Evolutionary conservation across 2,113 vertebrate species (phyloP).

Genomic region (Nyctibius bracteatus): DNA sequence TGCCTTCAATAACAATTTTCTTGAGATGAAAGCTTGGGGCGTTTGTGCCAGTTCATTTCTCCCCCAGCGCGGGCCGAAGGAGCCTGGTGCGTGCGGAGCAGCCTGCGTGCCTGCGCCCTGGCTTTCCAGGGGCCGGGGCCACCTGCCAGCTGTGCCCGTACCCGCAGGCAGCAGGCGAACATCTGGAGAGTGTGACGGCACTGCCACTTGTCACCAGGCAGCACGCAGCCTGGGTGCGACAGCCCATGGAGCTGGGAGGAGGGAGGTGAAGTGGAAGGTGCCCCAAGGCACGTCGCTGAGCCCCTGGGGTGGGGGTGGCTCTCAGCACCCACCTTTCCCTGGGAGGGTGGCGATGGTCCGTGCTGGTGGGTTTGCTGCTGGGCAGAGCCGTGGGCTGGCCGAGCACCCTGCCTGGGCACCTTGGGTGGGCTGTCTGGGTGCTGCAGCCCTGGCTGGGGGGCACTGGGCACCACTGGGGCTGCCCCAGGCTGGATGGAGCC

Average conservation of each 20-base stretch:
- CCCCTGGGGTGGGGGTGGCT: accelerated
- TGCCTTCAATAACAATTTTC: not conserved
- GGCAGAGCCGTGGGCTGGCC: not conserved
- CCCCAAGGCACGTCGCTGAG: not conserved
- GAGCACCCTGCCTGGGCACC: not conserved
- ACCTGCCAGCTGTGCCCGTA: not conserved
- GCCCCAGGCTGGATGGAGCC: not conserved
- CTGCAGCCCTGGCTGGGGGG: not conserved
- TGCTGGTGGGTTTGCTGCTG: not conserved
- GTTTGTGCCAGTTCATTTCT: not conserved
- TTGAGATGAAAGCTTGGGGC: accelerated
- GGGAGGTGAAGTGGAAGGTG: not conserved
- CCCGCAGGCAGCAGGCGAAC: not conserved
- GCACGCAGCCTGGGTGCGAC: accelerated
- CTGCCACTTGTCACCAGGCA: not conserved
- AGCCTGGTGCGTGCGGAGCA: not conserved
- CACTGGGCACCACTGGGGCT: not conserved
- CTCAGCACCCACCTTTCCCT: not conserved
- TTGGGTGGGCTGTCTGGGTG: not conserved
- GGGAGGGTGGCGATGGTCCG: not conserved
- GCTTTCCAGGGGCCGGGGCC: accelerated
- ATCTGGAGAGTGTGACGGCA: not conserved
- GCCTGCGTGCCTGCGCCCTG: accelerated
- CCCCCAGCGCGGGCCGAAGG: not conserved
- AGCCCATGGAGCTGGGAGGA: not conserved